Base-by-base conservation (phyloP, 64 coral and sea anemone species). In the Stichodactyla mertensii region DNA sequence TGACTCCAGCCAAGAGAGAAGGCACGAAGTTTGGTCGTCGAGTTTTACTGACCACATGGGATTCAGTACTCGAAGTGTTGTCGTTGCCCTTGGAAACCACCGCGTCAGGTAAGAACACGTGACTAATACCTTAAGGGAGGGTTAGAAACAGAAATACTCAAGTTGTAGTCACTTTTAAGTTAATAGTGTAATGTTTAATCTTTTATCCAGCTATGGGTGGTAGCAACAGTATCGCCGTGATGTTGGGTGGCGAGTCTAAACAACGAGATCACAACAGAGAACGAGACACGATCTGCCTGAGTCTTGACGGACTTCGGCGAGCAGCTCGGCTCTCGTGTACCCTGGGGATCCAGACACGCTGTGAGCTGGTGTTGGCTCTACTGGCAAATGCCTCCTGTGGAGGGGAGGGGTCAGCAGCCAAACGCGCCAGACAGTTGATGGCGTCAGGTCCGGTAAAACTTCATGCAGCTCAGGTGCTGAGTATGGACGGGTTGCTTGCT, bases 381-480 rank as follows among this genome's bases (percentile, higher is more conserved):
- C 86, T 98, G 15, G 95, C 95, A 16, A 98, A 94, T 78, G 95
- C 95, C 27, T 98, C 95, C 11, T 98, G 95, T 90, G 95, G 89
- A 26, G 89, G 57, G 57, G 95, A 98, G 58, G 90, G 70, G 54
- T 52, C 62, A 52, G 90, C 16, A 85, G 84, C 57, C 85, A 89
- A 85, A 23, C 83, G 89, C 86, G 80, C 77, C 31, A 89, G 92
- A n/a, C 83, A 80, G 16, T 86, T 90, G n/a, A 71, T 51, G 6
- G 77, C 82, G 15, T 16, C 64, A 55, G 56, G 66, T 45, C 69
- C 59, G 23, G 71, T 98, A 10, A 98, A 98, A 62, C 87, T 98
- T 9, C 95, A 98, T 74, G 95, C 95, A 52, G 95, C 95, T 26
- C 95, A 98, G 81, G 95, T 98, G 52, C 45, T 98, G 59, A 98